Evolutionary conservation across 2,113 vertebrate species (phyloP).

Genomic region (Stigmatopora nigra): DNA sequence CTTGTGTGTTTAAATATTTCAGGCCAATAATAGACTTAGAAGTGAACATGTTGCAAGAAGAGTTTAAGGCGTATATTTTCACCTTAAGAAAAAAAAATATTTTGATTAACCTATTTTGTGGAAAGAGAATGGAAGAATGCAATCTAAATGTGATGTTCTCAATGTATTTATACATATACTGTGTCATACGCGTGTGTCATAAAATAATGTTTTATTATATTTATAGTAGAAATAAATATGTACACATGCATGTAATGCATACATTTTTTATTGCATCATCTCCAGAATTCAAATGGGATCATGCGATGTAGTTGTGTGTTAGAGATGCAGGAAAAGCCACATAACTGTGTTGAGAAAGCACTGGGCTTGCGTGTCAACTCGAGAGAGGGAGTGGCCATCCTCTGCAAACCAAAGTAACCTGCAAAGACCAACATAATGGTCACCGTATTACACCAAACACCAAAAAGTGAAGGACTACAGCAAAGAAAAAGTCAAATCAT

Average conservation of each 20-base stretch:
- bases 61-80: slow-evolving; percentile 6
- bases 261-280: no score
- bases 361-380: slow-evolving; percentile 65
- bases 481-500: no score
- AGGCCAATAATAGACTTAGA: no score
- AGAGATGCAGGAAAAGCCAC: slow-evolving; percentile 73
- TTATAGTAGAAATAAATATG: no score
- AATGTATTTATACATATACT: no score
- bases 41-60: not conserved
- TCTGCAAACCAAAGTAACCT: slow-evolving; percentile 79
- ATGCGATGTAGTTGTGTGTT: not conserved
- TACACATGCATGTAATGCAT: no score
- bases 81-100: not conserved
- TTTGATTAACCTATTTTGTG: no score
- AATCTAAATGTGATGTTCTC: no score
- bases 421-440: slow-evolving; percentile 10
- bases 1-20: no score
- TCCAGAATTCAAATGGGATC: not conserved
- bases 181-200: no score
- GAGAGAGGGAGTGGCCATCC: slow-evolving; percentile 71
- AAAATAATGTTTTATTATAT: no score
- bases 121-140: no score
- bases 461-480: not conserved
- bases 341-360: slow-evolving; percentile 71
- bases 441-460: not conserved